phyloP scores from a whole-genome alignment of 2,113 vertebrate species.

The Bufo gargarizans region DNA sequence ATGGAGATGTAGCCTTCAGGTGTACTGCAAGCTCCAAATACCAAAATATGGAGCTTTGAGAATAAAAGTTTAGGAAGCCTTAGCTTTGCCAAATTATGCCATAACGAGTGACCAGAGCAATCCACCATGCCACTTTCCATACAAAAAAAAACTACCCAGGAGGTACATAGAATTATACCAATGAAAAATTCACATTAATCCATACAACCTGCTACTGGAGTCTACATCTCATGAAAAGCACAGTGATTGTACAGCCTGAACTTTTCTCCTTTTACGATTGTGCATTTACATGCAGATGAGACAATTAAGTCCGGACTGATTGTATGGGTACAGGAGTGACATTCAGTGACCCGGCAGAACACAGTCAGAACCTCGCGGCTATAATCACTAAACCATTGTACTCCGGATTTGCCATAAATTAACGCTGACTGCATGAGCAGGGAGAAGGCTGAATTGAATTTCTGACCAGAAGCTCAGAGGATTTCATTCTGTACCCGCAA shows the following conservation, averaged over 20 bases:
- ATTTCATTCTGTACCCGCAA: not conserved
- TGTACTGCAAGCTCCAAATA: no score
- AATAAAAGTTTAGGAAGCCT: no score
- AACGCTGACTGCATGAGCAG: conserved; percentile 31
- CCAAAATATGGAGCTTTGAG: no score
- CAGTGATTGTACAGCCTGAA: not conserved
- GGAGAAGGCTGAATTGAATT: not conserved
- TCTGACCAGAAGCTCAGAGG: not conserved
- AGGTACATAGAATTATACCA: no score
- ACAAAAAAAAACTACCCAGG: no score
- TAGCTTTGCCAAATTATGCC: no score
- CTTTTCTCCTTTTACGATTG: not conserved
- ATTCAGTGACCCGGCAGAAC: conserved; percentile 6
- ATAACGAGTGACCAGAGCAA: no score
- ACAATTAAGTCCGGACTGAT: conserved; percentile 20
- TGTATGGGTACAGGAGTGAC: conserved; percentile 5
- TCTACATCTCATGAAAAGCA: not conserved
- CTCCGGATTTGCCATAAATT: conserved; percentile 10
- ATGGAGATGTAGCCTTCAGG: no score
- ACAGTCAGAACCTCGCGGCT: not conserved
- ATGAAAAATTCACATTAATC: not conserved
- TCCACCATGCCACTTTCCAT: no score
- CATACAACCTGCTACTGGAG: not conserved
- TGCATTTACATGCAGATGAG: conserved; percentile 44
- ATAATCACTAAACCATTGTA: conserved; percentile 18